Evolutionary conservation across 2,113 vertebrate species (phyloP).

Genomic region (Thalassarche chlororhynchos): DNA sequence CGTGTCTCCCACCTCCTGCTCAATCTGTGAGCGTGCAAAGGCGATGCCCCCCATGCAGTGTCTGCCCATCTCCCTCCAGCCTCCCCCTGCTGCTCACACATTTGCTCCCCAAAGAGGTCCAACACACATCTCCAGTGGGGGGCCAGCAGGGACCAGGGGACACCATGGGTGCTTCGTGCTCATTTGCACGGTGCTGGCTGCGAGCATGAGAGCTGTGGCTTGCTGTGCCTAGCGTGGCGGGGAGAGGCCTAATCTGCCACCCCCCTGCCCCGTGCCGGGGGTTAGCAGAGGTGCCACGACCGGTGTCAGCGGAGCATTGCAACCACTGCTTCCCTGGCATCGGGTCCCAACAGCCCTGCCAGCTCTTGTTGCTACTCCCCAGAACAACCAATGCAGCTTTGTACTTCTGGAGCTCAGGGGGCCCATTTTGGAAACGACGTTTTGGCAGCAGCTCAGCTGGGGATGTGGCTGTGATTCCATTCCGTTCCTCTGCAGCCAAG

Average conservation of each 20-base stretch:
- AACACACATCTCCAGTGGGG: too few relatives aligned
- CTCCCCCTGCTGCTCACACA: background rate
- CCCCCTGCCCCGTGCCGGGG: too few relatives aligned
- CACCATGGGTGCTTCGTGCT: background rate
- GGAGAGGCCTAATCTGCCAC: background rate
- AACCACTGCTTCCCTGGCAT: background rate
- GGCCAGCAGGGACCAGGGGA: background rate
- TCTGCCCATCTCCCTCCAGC: background rate
- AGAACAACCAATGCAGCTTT: background rate
- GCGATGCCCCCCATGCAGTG: fast-evolving
- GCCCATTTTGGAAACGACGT: fast-evolving
- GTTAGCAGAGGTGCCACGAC: background rate
- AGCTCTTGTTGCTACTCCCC: background rate
- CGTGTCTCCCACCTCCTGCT: background rate
- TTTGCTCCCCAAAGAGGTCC: background rate
- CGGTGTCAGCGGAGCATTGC: background rate
- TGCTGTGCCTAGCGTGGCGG: too few relatives aligned
- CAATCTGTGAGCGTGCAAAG: background rate
- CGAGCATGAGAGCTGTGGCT: fast-evolving
- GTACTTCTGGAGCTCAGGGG: background rate
- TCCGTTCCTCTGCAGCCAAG: background rate
- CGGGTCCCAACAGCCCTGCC: background rate
- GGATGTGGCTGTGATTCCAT: background rate
- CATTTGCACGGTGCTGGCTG: background rate
- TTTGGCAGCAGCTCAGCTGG: background rate